Evolutionary conservation across 2,113 vertebrate genomes (phyloP).

Genomic region (Scopus umbretta): DNA sequence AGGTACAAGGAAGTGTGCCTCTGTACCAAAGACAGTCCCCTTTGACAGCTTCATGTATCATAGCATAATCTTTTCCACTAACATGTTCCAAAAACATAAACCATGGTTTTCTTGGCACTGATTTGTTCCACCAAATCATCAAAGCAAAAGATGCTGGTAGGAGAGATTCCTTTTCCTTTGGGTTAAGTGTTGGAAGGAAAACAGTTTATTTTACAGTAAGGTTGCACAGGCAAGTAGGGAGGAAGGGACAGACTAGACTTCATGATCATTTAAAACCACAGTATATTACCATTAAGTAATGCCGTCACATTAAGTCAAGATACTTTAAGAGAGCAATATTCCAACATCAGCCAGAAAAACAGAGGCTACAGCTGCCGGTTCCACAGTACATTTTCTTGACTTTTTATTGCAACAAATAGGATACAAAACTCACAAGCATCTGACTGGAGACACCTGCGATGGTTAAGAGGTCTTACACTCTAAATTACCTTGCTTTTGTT

Average conservation of each 20-base stretch:
- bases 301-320: neutral
- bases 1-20: rapidly evolving
- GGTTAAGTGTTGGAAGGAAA: neutral
- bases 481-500: conserved; percentile 36
- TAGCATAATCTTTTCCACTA: neutral
- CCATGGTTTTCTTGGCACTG: neutral
- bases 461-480: neutral
- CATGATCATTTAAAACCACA: neutral
- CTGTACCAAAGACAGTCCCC: neutral
- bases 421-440: neutral
- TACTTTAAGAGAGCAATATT: neutral
- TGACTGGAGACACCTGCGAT: neutral
- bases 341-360: neutral
- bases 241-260: neutral
- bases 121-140: neutral
- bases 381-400: neutral
- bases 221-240: neutral
- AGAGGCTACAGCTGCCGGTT: neutral
- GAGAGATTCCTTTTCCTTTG: neutral
- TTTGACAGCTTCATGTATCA: neutral
- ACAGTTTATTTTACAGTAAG: neutral
- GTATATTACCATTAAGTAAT: neutral
- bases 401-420: neutral
- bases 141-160: neutral
- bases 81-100: neutral